Evolutionary conservation across 2,888 invertebrate genomes (phyloP).

Genomic region (Villa cingulata): DNA sequence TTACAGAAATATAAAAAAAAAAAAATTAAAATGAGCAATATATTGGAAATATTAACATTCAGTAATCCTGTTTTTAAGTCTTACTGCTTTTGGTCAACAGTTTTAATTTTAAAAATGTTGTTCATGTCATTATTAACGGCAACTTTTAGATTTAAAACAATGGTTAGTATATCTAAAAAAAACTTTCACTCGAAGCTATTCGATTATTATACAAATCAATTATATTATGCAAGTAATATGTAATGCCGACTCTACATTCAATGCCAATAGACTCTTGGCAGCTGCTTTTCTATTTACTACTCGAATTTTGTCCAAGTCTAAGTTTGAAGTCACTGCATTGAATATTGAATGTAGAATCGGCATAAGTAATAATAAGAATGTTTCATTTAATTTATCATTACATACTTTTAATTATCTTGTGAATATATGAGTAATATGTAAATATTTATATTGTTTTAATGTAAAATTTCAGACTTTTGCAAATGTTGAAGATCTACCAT

Average conservation of each 20-base stretch:
- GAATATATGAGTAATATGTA: background rate
- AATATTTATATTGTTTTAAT: background rate
- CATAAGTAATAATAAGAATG: background rate
- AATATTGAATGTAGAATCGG: background rate
- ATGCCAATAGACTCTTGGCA: too few species aligned
- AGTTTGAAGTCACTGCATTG: too few species aligned
- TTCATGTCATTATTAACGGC: slow-evolving; percentile 26
- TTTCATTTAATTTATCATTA: background rate
- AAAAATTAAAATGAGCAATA: too few species aligned
- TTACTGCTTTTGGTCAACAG: slow-evolving; percentile 24
- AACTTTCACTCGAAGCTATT: background rate
- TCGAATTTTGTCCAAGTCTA: too few species aligned
- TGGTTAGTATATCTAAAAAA: slow-evolving; percentile 12
- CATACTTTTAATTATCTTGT: background rate
- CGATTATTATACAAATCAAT: too few species aligned
- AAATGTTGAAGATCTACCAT: slow-evolving; percentile 40
- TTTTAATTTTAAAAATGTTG: slow-evolving; percentile 28
- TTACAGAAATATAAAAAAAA: too few species aligned
- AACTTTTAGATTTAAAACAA: slow-evolving; percentile 22
- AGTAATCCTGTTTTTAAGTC: slow-evolving; percentile 25
- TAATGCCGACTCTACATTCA: too few species aligned
- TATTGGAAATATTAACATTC: slow-evolving; percentile 5
- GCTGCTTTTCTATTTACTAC: too few species aligned
- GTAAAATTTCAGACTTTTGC: slow-evolving; percentile 41
- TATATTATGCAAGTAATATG: too few species aligned